These are phyloP conservation scores for Hippolais icterina DNA, from an alignment of 2,113 vertebrate genomes.

Conservation along the genomic window DNA sequence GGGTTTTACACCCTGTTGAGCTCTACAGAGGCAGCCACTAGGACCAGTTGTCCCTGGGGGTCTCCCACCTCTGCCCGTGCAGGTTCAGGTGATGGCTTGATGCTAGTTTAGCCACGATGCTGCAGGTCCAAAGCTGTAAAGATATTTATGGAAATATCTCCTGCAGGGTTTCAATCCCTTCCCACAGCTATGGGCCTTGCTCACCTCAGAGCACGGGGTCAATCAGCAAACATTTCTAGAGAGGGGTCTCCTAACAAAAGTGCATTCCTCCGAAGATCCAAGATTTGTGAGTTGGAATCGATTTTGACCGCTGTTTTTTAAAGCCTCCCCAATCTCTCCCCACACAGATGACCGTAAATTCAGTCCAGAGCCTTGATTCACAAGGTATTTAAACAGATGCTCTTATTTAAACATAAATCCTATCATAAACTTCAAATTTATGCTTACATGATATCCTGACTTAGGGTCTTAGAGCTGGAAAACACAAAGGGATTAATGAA, in stretches of 20 bases:
- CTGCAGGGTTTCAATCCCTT: background rate
- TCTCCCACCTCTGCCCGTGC: background rate
- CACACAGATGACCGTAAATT: constrained; percentile 48
- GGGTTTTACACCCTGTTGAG: background rate
- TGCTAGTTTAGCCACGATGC: accelerated
- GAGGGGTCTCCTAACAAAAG: background rate
- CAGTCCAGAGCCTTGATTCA: constrained; percentile 54
- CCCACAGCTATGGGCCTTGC: background rate
- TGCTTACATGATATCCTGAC: constrained; percentile 66
- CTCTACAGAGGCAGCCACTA: background rate
- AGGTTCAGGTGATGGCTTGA: background rate
- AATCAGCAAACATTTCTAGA: background rate
- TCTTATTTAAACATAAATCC: constrained; percentile 69
- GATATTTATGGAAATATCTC: background rate
- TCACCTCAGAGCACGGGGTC: background rate
- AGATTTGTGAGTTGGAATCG: constrained; percentile 60
- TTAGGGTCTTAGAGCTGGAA: constrained; percentile 65
- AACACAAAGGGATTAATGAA: constrained; percentile 71
- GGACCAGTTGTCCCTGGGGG: background rate
- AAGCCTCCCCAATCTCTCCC: constrained; percentile 47
- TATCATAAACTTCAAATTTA: constrained; percentile 67
- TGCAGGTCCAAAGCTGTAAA: background rate
- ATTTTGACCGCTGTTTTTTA: constrained; percentile 32
- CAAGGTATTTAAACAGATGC: constrained; percentile 66
- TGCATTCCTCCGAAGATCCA: background rate